Evolutionary conservation across 2,888 invertebrate species (phyloP), one percentile per base, ranked within the genome.

Genomic region (Drosophila peninsularis): DNA sequence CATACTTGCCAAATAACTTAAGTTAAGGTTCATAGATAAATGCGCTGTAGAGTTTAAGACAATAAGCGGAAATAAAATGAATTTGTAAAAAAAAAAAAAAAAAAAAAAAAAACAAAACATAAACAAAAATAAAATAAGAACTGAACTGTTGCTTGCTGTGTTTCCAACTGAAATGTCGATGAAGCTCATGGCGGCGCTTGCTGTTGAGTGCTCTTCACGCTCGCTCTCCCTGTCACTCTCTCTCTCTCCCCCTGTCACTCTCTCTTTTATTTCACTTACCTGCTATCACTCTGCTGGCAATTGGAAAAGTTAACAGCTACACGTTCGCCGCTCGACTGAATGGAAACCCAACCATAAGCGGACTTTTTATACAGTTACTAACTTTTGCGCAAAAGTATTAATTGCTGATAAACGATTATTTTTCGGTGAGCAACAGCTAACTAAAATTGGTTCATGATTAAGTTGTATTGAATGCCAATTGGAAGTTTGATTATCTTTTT

Each of bases 281-380:
- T 45, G 24, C 49, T 58, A 42, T 32, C 13, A 11, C 47, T 61
- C n/a, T 53, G 36, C 44, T 54, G 49, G 10, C 42, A n/a, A 47
- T 52, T 39, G 39, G 42, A 14, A 62, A 64, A 58, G 36, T 61
- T 71, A 45, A 49, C 71, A 45, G 75, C 32, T 71, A 47, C 45
- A 24, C 71, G 63, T 41, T 71, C 63, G 55, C 47, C 42, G 60
- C 0, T 19, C 55, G 63, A 79, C 75, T 77, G 58, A 75, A 50
- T 71, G 41, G 41, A 44, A 71, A 52, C 58, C 55, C 55, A 61
- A 55, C 50, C 21, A 56, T 58, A n/a, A 9, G 32, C 19, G 32
- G 21, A 55, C 71, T 42, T 79, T 77, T 60, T 79, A 79, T 77
- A 66, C 37, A 41, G 45, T 75, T 71, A 75, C 39, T 36, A 63